Conservation (phyloP, 2,113 vertebrate genomes). For the Spea bombifrons region DNA sequence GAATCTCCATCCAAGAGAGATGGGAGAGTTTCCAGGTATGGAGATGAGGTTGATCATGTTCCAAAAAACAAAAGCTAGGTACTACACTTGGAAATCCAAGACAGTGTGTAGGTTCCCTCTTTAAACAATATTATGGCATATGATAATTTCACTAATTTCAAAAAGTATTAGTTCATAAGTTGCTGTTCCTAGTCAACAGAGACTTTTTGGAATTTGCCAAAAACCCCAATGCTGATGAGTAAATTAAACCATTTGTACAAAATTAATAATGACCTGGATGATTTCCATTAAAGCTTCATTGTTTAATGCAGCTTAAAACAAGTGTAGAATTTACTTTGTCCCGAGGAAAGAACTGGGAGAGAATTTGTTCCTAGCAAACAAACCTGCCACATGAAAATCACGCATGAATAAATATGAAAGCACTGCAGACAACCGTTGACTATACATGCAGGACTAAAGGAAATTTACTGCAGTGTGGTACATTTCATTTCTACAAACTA, state of each 20-base stretch:
- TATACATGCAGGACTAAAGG: background rate
- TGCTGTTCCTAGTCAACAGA: too few relatives aligned
- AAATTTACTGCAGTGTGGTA: background rate
- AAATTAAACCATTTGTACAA: background rate
- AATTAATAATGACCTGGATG: background rate
- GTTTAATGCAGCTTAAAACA: slow-evolving; percentile 8
- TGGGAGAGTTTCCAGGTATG: too few relatives aligned
- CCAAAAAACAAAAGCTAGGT: too few relatives aligned
- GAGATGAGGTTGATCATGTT: too few relatives aligned
- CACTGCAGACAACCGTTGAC: slow-evolving; percentile 1
- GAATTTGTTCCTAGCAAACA: slow-evolving; percentile 16
- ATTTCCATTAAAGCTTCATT: slow-evolving; percentile 15
- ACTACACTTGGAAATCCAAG: too few relatives aligned
- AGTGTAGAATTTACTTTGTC: slow-evolving; percentile 18
- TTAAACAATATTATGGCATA: too few relatives aligned
- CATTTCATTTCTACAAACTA: slow-evolving; percentile 8
- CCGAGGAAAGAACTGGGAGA: slow-evolving; percentile 22
- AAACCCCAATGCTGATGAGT: background rate
- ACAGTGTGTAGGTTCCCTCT: too few relatives aligned
- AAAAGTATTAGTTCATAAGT: too few relatives aligned
- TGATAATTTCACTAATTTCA: too few relatives aligned
- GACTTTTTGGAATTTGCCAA: background rate
- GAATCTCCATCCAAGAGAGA: too few relatives aligned
- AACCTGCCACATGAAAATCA: slow-evolving; percentile 4
- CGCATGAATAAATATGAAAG: slow-evolving; percentile 6